Evolutionary conservation across 92 coral and sea anemone genomes (phyloP).

Genomic region (Parazoanthus swiftii): DNA sequence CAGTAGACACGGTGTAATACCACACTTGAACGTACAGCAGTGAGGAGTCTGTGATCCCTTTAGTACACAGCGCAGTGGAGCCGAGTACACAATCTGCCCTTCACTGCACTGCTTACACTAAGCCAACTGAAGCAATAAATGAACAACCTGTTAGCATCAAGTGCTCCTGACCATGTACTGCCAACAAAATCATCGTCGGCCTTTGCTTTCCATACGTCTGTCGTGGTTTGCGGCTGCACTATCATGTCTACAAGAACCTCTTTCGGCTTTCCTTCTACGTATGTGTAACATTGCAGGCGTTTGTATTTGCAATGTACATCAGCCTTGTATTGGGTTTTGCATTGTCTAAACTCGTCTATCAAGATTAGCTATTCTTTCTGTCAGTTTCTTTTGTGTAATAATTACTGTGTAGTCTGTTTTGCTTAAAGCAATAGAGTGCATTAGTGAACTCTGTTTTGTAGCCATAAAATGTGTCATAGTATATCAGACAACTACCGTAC

Average conservation of each 20-base stretch:
- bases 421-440: neutral
- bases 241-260: neutral
- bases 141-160: neutral
- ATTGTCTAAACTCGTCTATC: neutral
- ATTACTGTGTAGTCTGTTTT: neutral
- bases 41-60: neutral
- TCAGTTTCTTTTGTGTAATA: neutral
- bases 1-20: neutral
- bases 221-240: neutral
- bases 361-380: neutral
- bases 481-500: neutral
- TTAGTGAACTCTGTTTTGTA: neutral
- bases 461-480: neutral
- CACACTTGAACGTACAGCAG: neutral
- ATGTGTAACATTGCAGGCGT: neutral
- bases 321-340: neutral
- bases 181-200: neutral
- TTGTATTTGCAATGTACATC: neutral
- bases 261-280: neutral
- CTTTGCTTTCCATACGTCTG: neutral
- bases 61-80: constrained; percentile 6
- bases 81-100: neutral
- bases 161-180: neutral
- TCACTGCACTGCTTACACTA: neutral
- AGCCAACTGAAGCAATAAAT: neutral